Evolutionary conservation across 2,888 invertebrate genomes (phyloP).

Genomic region (Conchocele bisecta): DNA sequence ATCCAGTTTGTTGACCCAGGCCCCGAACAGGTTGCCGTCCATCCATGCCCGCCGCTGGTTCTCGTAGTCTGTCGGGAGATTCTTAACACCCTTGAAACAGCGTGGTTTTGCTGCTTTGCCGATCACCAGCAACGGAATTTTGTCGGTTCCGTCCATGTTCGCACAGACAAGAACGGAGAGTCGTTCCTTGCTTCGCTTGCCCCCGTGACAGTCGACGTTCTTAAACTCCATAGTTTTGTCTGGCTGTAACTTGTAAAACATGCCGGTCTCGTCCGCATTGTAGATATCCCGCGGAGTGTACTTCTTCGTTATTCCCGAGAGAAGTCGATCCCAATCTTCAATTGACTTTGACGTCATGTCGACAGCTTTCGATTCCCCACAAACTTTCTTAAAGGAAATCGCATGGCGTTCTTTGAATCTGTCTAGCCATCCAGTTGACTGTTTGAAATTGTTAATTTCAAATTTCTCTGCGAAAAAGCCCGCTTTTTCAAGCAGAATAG

Average conservation of each 20-base stretch:
- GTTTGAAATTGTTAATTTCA: conserved; percentile 3
- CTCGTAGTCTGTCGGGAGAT: conserved; percentile 46
- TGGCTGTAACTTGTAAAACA: conserved; percentile 50
- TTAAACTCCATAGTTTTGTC: conserved; percentile 41
- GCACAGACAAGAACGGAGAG: conserved; percentile 41
- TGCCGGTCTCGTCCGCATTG: conserved; percentile 58
- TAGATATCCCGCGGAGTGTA: conserved; percentile 50
- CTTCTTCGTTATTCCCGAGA: conserved; percentile 18
- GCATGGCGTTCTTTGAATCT: conserved; percentile 30
- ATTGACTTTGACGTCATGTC: too few species aligned
- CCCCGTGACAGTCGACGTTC: too few species aligned
- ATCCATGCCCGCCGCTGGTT: conserved; percentile 53
- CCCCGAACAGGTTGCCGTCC: conserved; percentile 47
- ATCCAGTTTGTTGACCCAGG: conserved; percentile 55
- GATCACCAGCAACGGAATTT: conserved; percentile 50
- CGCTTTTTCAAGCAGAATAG: conserved; percentile 20
- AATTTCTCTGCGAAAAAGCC: conserved; percentile 13
- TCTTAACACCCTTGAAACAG: conserved; percentile 50
- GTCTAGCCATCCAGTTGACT: conserved; percentile 25
- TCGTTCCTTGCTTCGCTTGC: conserved; percentile 43
- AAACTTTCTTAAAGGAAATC: conserved; percentile 30
- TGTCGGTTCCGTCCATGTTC: conserved; percentile 50
- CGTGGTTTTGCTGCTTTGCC: conserved; percentile 49
- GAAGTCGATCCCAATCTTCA: conserved; percentile 41
- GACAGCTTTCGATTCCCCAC: too few species aligned